Evolutionary conservation across 2,888 invertebrate species (phyloP), one percentile per base, ranked within the genome.

Genomic region (Xiphydria camelus): DNA sequence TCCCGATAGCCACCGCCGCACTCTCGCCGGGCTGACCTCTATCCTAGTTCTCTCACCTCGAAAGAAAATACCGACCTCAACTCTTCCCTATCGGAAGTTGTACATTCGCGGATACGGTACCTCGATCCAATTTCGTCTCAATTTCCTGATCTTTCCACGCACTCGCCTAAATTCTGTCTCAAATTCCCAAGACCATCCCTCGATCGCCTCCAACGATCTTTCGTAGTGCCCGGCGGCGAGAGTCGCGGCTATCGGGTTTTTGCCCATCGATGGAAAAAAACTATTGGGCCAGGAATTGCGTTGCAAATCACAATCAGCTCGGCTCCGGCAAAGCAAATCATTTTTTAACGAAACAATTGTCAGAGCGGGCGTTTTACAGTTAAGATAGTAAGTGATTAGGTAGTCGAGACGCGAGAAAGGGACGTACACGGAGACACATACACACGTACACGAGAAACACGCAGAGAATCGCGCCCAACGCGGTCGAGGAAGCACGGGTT

Each of bases 301-400:
- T 75, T 75, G 70, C 71, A 73, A 75, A 71, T 73, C 75, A 74
- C 75, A 75, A 75, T 75, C 75, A 75, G 75, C 75, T 73, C 75
- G 68, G 60, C 73, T 71, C 74, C 66, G 73, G 66, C 74, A 72
- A 71, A 65, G 66, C 64, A 66, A 66, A 66, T 70, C 69, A 62
- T 66, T 69, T 64, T 61, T 68, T 65, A 56, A 51, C 57, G 62
- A 59, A 61, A 67, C 56, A 65, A 64, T 70, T 72, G 74, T 73
- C 73, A 68, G 73, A 75, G 70, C 71, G 74, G 64, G 73, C 73
- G 57, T 70, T 65, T 63, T 72, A 71, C 61, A 58, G 54, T 72
- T 75, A 73, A 75, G 73, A 62, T 63, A 66, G 64, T 66, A 68
- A 67, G 62, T 64, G 59, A 69, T 73, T 70, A 69, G 62, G 51